Evolutionary conservation across 2,113 vertebrate species (phyloP).

Genomic region (Chlamydotis undulata): DNA sequence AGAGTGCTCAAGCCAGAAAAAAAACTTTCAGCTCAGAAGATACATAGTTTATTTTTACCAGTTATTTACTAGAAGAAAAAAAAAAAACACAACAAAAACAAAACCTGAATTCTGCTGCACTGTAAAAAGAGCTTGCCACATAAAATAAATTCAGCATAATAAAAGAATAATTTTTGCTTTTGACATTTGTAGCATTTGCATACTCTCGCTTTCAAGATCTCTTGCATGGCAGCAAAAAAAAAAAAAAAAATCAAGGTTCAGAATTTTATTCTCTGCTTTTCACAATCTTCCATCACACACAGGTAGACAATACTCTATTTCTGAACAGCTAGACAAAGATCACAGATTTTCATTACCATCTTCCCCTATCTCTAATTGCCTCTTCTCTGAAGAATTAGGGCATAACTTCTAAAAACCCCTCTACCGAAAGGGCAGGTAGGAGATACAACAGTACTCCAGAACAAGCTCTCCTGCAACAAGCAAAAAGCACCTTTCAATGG

Average conservation of each 20-base stretch:
- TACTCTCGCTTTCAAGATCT: background rate
- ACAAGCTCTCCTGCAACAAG: background rate
- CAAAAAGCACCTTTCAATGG: background rate
- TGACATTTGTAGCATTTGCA: background rate
- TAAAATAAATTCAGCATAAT: background rate
- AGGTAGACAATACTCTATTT: background rate
- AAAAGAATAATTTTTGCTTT: background rate
- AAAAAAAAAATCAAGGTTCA: background rate
- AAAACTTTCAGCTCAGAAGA: background rate
- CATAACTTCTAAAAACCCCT: background rate
- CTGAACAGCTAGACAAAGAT: background rate
- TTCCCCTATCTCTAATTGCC: background rate
- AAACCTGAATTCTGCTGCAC: background rate
- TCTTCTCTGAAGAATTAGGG: background rate
- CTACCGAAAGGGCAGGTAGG: background rate
- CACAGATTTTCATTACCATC: background rate
- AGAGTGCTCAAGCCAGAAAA: background rate
- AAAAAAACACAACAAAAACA: background rate
- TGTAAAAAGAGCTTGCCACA: background rate
- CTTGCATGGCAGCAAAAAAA: fast-evolving
- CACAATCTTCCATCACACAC: background rate
- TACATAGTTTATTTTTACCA: background rate
- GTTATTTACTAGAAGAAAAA: background rate
- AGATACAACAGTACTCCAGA: background rate
- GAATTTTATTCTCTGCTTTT: background rate